Conservation (phyloP, 92 coral and sea anemone species). For the Blastomussa wellsi region DNA sequence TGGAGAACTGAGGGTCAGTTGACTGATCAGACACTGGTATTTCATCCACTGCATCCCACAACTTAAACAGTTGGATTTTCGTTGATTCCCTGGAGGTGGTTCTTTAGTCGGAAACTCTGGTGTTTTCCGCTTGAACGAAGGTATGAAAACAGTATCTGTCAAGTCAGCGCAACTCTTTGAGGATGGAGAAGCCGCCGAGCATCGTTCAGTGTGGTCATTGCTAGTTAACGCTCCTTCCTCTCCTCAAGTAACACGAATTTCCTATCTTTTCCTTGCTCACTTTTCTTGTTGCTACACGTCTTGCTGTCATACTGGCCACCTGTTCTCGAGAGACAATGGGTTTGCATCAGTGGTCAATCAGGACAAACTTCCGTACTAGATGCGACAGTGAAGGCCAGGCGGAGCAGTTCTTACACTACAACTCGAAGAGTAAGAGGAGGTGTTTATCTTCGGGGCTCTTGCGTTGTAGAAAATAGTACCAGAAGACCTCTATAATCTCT, state of each 20-base stretch:
- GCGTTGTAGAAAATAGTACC: neutral
- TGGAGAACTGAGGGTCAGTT: slow-evolving; percentile 26
- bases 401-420: neutral
- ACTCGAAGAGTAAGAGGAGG: neutral
- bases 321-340: neutral
- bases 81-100: slow-evolving; percentile 1
- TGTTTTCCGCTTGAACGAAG: neutral
- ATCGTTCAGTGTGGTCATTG: neutral
- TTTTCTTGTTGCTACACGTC: neutral
- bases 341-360: neutral
- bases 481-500: neutral
- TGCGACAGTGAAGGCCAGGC: neutral
- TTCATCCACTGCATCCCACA: slow-evolving; percentile 26
- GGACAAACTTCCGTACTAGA: neutral
- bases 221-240: no score
- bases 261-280: neutral
- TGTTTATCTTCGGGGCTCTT: neutral
- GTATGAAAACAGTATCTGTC: neutral
- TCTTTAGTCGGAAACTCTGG: neutral
- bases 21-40: neutral
- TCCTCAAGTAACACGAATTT: neutral
- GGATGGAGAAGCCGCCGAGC: neutral
- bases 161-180: no score
- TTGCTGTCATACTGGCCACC: neutral
- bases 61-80: slow-evolving; percentile 16